Percentiles rank a stretch among this genome's conserved stretches.
These are phyloP conservation scores for Sebastolobus alascanus DNA, from an alignment of 2,797 vertebrate genomes.

Conservation along the genomic window DNA sequence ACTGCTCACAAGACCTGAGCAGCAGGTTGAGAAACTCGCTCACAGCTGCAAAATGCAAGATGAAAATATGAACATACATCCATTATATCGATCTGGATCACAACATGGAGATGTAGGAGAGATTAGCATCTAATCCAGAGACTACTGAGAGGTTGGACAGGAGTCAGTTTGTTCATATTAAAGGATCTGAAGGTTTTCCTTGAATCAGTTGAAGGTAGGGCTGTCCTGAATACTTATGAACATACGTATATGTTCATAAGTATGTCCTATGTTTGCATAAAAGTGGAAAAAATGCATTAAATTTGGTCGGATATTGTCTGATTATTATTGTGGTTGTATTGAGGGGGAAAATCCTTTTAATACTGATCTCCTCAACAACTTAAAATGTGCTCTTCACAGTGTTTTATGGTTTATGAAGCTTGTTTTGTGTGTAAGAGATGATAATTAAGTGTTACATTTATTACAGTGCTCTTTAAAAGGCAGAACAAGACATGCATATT, in stretches of 20 bases:
- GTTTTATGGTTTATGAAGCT: neutral
- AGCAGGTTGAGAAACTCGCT: neutral
- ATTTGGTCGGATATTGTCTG: neutral
- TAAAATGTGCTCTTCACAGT: neutral
- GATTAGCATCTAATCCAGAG: neutral
- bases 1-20: neutral
- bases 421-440: neutral
- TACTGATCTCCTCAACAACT: neutral
- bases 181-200: neutral
- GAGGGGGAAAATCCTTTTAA: neutral
- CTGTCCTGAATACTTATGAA: neutral
- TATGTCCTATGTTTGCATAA: too few species aligned
- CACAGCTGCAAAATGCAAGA: constrained; percentile 1
- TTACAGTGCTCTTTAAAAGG: neutral
- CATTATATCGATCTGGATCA: neutral
- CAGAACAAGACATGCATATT: neutral
- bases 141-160: neutral
- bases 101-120: neutral
- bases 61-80: constrained; percentile 1
- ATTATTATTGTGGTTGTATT: neutral
- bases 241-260: too few species aligned
- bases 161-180: neutral
- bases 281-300: too few species aligned
- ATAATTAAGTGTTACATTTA: neutral
- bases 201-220: neutral